A percentile compares a stretch with the other conserved stretches of the same genome.
Evolutionary conservation across 2,888 invertebrate species (phyloP).

Genomic region (Athetis lepigone): DNA sequence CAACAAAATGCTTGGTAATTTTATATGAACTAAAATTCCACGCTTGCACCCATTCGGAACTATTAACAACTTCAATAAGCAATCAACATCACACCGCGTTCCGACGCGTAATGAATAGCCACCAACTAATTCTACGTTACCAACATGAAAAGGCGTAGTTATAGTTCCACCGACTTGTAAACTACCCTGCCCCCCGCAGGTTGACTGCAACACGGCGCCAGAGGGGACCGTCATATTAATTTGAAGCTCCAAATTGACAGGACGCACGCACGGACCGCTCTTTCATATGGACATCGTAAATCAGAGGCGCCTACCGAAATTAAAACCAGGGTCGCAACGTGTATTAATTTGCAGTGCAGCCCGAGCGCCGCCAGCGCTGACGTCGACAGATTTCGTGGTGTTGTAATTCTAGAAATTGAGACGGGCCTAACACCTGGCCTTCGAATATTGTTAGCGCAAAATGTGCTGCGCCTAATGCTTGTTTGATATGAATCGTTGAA

Average conservation of each 20-base stretch:
- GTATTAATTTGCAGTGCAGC: slow-evolving; percentile 83
- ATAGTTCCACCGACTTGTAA: slow-evolving; percentile 68
- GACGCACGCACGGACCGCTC: slow-evolving; percentile 80
- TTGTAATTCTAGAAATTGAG: slow-evolving; percentile 77
- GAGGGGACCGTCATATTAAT: slow-evolving; percentile 71
- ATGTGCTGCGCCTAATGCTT: slow-evolving; percentile 37
- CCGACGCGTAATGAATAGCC: slow-evolving; percentile 79
- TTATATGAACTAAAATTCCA: slow-evolving; percentile 60
- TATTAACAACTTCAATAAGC: slow-evolving; percentile 81
- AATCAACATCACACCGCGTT: slow-evolving; percentile 80
- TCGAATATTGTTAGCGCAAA: slow-evolving; percentile 53
- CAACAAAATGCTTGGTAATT: slow-evolving; percentile 46
- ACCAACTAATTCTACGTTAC: slow-evolving; percentile 80
- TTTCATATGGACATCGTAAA: slow-evolving; percentile 86
- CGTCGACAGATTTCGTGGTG: slow-evolving; percentile 84
- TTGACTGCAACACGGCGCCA: slow-evolving; percentile 37
- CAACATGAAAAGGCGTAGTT: slow-evolving; percentile 78
- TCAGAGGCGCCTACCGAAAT: slow-evolving; percentile 84
- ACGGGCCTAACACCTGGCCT: slow-evolving; percentile 74
- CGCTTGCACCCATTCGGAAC: slow-evolving; percentile 69
- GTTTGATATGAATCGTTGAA: slow-evolving; percentile 47
- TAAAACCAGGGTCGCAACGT: slow-evolving; percentile 81
- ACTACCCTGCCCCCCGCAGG: slow-evolving; percentile 66
- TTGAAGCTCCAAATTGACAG: slow-evolving; percentile 75
- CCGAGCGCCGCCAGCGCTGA: slow-evolving; percentile 66